These are phyloP conservation scores for Drosophila pegasa DNA, from an alignment of 2,888 invertebrate species.

Conservation along the genomic window DNA sequence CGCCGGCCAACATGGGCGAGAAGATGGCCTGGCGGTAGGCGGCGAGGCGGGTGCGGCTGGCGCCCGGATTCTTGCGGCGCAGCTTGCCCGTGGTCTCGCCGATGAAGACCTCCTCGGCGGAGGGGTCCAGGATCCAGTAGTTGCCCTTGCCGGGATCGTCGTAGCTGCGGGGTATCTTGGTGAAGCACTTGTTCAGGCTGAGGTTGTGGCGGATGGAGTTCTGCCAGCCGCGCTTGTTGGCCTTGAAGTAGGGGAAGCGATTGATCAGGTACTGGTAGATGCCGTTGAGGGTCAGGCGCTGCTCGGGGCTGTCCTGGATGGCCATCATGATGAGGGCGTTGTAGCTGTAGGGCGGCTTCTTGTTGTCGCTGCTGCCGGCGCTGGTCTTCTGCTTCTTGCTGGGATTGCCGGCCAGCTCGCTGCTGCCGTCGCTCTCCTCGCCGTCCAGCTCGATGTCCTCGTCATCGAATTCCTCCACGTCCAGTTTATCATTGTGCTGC, in stretches of 20 bases:
- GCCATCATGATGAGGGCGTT: conserved; percentile 99
- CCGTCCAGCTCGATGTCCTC: conserved; percentile 67
- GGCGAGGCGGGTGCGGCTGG: conserved; percentile 93
- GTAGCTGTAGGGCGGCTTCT: conserved; percentile 98
- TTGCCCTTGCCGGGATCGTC: conserved; percentile 99
- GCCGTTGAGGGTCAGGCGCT: conserved; percentile 96
- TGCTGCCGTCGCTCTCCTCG: conserved; percentile 66
- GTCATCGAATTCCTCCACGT: conserved; percentile 62
- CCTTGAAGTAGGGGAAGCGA: conserved; percentile 98
- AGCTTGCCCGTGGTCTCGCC: conserved; percentile 99
- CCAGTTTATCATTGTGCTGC: conserved; percentile 55
- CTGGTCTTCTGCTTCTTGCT: conserved; percentile 65
- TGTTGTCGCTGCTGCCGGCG: conserved; percentile 85
- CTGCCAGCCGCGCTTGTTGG: conserved; percentile 99
- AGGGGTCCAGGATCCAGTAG: conserved; percentile 99
- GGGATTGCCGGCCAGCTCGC: conserved; percentile 59
- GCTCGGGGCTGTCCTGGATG: conserved; percentile 97
- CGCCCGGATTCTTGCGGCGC: conserved; percentile 94
- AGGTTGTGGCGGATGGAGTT: conserved; percentile 99
- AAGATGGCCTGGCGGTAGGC: conserved; percentile 90
- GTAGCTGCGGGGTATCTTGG: conserved; percentile 98
- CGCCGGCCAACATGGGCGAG: conserved; percentile 75
- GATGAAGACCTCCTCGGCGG: conserved; percentile 99
- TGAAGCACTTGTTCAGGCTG: conserved; percentile 98
- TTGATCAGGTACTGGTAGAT: conserved; percentile 99